Base-by-base conservation (phyloP, 1,140 invertebrate species). In the Tetragonula clypearis region DNA sequence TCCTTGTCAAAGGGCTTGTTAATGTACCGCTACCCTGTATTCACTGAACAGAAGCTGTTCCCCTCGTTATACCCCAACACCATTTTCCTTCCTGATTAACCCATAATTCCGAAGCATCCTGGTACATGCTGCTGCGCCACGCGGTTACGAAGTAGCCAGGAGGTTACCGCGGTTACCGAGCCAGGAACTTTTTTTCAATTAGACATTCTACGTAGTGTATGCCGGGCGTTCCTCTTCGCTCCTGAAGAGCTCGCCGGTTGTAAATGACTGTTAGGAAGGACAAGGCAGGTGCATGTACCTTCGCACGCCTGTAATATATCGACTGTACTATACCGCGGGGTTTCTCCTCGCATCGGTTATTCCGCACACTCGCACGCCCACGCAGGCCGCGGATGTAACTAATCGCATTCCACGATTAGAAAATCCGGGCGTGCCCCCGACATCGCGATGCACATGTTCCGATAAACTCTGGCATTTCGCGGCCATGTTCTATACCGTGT, bases 401-500 rank as follows among this genome's bases (percentile, higher is more conserved):
- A 86, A 86, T 86, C 84, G 84, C 84, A 76, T 86, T 86, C 82
- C 86, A 41, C 83, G 84, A 87, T 89, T 89, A 89, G 79, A 84
- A 88, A 88, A 85, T 80, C 79, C 79, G 56, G 75, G 62, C 79
- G 84, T 84, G 72, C 77, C 80, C 77, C 76, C 79, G 62, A 35
- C 69, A 75, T 15, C 53, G 55, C 73, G 84, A 86, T 86, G 72
- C 56, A 82, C 78, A 85, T 58, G 78, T 74, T n/a, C 79, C 73
- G 84, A 86, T 80, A 86, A 87, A 69, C 26, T 74, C 65, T 72
- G 30, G 56, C 65, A 81, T 80, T 85, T 66, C 71, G 66, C 60
- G 78, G 53, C 4, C 78, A n/a, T 79, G 71, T 23, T 23, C 2
- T 5, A 12, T 12, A 41, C 41, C 35, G 26, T 30, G 1, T 30